These are phyloP conservation scores for Anastatus disparis DNA, from an alignment of 1,140 invertebrate species.

Conservation along the genomic window DNA sequence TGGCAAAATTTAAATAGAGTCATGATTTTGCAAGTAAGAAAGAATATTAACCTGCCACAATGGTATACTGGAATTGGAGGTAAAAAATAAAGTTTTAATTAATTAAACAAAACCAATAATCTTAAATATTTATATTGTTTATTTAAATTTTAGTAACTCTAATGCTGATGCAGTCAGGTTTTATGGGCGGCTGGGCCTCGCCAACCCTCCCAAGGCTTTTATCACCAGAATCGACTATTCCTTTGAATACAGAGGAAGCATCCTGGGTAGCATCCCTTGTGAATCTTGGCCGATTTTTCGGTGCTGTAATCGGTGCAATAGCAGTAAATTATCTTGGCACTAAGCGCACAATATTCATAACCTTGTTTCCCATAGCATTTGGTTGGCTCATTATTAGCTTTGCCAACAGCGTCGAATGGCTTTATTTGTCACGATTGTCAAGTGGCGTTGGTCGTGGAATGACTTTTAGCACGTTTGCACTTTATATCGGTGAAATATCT, in stretches of 20 bases:
- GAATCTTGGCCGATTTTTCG: slow-evolving; percentile 62
- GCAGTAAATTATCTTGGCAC: slow-evolving; percentile 70
- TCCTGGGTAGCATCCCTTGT: slow-evolving; percentile 72
- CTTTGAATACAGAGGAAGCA: slow-evolving; percentile 69
- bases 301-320: slow-evolving; percentile 57
- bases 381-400: slow-evolving; percentile 72
- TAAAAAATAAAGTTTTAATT: no score
- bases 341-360: slow-evolving; percentile 72
- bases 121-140: no score
- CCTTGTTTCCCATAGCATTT: slow-evolving; percentile 70
- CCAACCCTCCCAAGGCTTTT: slow-evolving; percentile 69
- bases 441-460: slow-evolving; percentile 75
- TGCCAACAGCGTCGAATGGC: slow-evolving; percentile 62
- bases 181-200: slow-evolving; percentile 69
- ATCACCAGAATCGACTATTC: slow-evolving; percentile 62
- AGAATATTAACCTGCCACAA: slow-evolving; percentile 20
- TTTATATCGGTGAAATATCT: slow-evolving; percentile 75
- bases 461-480: slow-evolving; percentile 73
- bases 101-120: no score
- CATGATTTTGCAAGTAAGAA: slow-evolving; percentile 6
- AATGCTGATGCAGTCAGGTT: slow-evolving; percentile 54
- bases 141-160: slow-evolving; percentile 58
- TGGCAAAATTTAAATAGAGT: no score
- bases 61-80: slow-evolving; percentile 31
- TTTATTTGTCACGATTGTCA: slow-evolving; percentile 69